Conservation (phyloP, 2,797 vertebrate species). For the Notolepis coatsorum region DNA sequence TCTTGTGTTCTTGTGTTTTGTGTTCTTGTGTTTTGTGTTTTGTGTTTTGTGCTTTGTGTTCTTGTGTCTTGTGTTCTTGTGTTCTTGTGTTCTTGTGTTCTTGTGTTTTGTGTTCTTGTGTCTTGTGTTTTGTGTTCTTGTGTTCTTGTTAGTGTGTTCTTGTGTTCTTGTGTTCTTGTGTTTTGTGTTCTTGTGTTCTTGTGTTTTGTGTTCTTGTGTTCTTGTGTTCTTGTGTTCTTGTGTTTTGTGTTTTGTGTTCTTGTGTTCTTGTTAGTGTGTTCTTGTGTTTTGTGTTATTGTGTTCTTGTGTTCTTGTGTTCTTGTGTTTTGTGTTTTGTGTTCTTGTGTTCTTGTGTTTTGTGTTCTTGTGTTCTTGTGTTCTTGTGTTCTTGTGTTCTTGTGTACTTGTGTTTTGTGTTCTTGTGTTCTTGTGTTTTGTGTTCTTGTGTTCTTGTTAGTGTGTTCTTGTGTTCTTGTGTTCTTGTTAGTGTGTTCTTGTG, state of each 20-base stretch:
- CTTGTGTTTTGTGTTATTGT: neutral
- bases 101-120: too few species aligned
- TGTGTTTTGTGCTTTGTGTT: too few species aligned
- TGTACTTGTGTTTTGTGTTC: neutral
- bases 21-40: neutral
- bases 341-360: too few species aligned
- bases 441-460: neutral
- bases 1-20: neutral
- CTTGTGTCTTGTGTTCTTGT: neutral
- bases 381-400: neutral
- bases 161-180: neutral
- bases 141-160: neutral
- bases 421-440: neutral
- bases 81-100: neutral
- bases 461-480: neutral
- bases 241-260: neutral
- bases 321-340: neutral
- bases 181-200: neutral
- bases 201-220: neutral
- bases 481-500: neutral
- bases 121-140: neutral
- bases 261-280: neutral
- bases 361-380: neutral
- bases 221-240: neutral
- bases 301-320: neutral